Evolutionary conservation across 2,797 vertebrate species (phyloP), one percentile per base, ranked within the genome.

Genomic region (Poeciliopsis gracilis): DNA sequence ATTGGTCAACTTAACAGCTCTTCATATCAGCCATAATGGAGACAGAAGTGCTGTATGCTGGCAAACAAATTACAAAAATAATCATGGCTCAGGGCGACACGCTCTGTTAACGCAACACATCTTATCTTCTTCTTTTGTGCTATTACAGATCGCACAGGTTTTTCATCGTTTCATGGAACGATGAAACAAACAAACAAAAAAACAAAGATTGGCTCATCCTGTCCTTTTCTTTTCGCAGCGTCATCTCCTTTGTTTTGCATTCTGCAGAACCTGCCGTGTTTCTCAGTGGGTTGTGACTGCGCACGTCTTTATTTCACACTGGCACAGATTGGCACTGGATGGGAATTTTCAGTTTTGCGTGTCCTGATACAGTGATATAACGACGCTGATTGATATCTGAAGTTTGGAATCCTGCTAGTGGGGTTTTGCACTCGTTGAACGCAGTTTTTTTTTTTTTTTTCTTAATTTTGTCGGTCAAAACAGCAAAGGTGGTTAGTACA

Each of bases 201-300:
- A 49, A 49, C 36, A 38, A 23, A 51, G 69, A 36, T 77, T 75
- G 23, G 10, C 16, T 8, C 76, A 69, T 75, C 79, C 77, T 85
- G 25, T 75, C 79, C 73, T 47, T 45, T 41, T 73, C 36, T 43
- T 72, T 51, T 49, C 75, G 33, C 3, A 6, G 23, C 41, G 6
- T 38, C 63, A 16, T 30, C 76, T 51, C 28, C 1, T 2, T 2
- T 38, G 73, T 71, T 47, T 46, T 13, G 15, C 36, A 36, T 13
- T 71, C 49, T 51, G 33, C 36, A 36, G 49, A 0, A 23, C 13
- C 15, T 75, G n/a, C 46, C 23, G 2, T 18, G 33, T 70, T 70
- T 4, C 33, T 33, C 15, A 18, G 5, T 33, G 4, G 9, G 15
- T 2, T 51, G 25, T 10, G 1, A 5, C 7, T 5, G 36, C 1